These are phyloP conservation scores for Oncopodura yosiiana DNA, from an alignment of 1,140 invertebrate species.

Conservation along the genomic window DNA sequence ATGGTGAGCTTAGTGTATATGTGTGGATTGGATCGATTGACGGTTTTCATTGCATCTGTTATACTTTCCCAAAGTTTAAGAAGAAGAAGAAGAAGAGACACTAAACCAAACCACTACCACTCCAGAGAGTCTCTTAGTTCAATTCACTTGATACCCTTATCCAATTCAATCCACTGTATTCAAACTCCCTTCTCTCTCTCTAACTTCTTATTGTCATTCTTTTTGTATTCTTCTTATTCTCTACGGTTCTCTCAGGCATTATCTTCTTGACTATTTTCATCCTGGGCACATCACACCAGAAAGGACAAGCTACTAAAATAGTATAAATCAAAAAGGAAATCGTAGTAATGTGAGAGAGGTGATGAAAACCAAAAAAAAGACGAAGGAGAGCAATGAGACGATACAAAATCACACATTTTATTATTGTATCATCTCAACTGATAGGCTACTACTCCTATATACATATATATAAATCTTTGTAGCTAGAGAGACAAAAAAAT, in stretches of 20 bases:
- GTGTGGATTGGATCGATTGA: conserved; percentile 31
- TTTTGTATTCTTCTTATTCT: too few species aligned
- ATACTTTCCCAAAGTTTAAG: conserved; percentile 27
- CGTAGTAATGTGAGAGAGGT: neutral
- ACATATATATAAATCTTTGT: too few species aligned
- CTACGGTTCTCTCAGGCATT: too few species aligned
- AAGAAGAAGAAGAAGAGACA: conserved; percentile 13
- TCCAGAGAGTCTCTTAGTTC: neutral
- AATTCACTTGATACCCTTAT: neutral
- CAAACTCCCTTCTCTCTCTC: too few species aligned
- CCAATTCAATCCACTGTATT: too few species aligned
- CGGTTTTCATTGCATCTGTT: conserved; percentile 26
- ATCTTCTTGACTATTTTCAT: too few species aligned
- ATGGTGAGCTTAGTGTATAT: conserved; percentile 21
- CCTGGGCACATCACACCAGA: too few species aligned
- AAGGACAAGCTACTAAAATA: neutral
- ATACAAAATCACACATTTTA: too few species aligned
- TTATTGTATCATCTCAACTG: too few species aligned
- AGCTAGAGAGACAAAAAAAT: conserved; percentile 7
- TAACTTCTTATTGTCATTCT: too few species aligned
- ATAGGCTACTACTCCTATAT: too few species aligned
- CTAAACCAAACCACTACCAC: neutral
- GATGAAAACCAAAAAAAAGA: neutral
- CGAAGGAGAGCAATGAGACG: conserved; percentile 6
- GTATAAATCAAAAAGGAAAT: neutral